These are phyloP conservation scores for Psilopsiagon aurifrons DNA, from an alignment of 2,113 vertebrate species.

Conservation along the genomic window DNA sequence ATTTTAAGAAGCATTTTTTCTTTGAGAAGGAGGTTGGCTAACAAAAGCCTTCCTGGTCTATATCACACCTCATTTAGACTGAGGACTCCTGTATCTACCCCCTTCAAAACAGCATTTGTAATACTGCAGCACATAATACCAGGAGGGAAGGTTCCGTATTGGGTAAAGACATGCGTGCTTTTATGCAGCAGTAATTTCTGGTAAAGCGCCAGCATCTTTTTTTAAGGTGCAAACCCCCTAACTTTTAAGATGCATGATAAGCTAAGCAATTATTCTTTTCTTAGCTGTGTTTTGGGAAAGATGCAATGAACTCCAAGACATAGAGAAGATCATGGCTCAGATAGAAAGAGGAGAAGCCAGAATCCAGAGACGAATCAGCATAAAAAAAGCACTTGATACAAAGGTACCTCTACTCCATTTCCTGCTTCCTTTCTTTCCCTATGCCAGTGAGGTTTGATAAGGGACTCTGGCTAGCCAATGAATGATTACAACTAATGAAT, in stretches of 20 bases:
- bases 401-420: conserved; percentile 79
- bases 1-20: not conserved
- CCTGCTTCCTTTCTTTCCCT: not conserved
- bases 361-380: conserved; percentile 97
- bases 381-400: conserved; percentile 97
- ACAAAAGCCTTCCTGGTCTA: not conserved
- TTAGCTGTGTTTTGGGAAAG: conserved; percentile 98
- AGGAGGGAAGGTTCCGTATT: not conserved
- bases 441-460: not conserved
- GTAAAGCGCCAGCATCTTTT: not conserved
- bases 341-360: conserved; percentile 98
- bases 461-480: not conserved
- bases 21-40: not conserved
- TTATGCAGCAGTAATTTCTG: not conserved
- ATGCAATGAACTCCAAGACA: conserved; percentile 97
- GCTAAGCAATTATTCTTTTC: not conserved
- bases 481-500: fast-evolving
- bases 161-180: not conserved
- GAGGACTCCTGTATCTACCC: fast-evolving
- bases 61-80: not conserved
- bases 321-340: conserved; percentile 99
- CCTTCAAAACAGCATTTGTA: not conserved
- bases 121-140: no score
- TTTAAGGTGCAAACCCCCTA: not conserved
- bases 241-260: not conserved